These are phyloP conservation scores for Hydriomena furcata DNA, from an alignment of 2,888 invertebrate species.

Conservation along the genomic window DNA sequence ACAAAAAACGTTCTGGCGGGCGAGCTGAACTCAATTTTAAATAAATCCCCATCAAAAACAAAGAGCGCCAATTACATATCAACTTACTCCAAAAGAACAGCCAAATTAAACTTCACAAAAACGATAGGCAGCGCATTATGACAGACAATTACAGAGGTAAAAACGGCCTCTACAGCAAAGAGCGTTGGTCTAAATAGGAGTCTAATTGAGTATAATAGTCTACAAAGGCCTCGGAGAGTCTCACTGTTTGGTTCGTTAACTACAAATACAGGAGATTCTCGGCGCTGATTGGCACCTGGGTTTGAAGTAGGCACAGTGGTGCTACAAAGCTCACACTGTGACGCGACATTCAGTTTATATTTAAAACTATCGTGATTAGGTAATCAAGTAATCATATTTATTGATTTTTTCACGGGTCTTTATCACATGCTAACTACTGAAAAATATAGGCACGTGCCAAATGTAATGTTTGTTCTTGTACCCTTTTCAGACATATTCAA, in stretches of 20 bases:
- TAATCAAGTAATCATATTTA: too few species aligned
- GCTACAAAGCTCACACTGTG: too few species aligned
- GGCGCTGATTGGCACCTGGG: constrained; percentile 14
- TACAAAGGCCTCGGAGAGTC: constrained; percentile 29
- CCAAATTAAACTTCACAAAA: constrained; percentile 22
- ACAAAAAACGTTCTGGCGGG: background rate
- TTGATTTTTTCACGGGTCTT: too few species aligned
- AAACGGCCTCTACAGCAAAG: constrained; percentile 24
- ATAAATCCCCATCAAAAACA: background rate
- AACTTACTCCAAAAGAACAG: background rate
- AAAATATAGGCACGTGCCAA: too few species aligned
- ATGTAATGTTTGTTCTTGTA: too few species aligned
- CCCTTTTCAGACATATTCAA: too few species aligned
- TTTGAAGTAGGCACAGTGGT: background rate
- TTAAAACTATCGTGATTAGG: too few species aligned
- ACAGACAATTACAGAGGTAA: constrained; percentile 31
- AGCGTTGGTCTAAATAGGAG: constrained; percentile 29
- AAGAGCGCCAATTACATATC: constrained; percentile 7
- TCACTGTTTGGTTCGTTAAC: constrained; percentile 35
- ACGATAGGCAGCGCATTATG: constrained; percentile 14
- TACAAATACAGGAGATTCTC: constrained; percentile 27
- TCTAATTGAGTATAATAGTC: constrained; percentile 35
- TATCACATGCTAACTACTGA: too few species aligned
- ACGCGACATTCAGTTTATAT: too few species aligned
- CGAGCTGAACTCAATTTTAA: background rate